Percentiles rank a stretch among this genome's conserved stretches.
Evolutionary conservation across 2,888 invertebrate species (phyloP).

Genomic region (Megalurothrips usitatus): DNA sequence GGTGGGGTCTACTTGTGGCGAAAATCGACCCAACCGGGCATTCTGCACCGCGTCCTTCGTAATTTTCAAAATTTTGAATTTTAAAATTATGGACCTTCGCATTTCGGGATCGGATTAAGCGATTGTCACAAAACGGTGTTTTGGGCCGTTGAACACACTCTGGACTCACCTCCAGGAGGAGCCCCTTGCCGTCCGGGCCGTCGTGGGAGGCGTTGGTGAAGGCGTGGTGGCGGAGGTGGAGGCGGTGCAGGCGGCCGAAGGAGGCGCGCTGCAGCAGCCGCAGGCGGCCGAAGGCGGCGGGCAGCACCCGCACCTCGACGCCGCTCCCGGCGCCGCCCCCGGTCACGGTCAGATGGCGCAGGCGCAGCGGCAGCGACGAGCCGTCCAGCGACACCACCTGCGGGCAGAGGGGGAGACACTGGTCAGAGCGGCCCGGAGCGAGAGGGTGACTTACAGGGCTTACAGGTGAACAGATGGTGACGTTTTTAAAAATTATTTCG

Average conservation of each 20-base stretch:
- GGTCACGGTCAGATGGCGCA: constrained; percentile 36
- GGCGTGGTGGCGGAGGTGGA: constrained; percentile 56
- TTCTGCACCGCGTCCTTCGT: too few species aligned
- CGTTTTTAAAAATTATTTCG: too few species aligned
- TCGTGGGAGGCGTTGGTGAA: constrained; percentile 55
- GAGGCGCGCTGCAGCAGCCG: constrained; percentile 49
- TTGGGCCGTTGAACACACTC: too few species aligned
- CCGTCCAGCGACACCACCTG: constrained; percentile 46
- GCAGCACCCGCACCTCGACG: constrained; percentile 52
- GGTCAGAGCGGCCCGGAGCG: not conserved
- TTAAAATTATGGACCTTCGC: too few species aligned
- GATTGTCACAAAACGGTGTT: too few species aligned
- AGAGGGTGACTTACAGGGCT: too few species aligned
- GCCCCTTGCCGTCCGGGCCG: constrained; percentile 48
- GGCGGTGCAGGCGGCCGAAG: constrained; percentile 50
- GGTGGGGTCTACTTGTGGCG: too few species aligned
- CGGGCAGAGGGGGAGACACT: not conserved
- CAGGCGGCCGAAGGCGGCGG: constrained; percentile 55
- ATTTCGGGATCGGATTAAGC: too few species aligned
- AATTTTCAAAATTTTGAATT: too few species aligned
- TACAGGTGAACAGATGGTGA: too few species aligned
- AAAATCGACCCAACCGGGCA: too few species aligned
- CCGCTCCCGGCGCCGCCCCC: constrained; percentile 53
- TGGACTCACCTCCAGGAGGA: constrained; percentile 53
- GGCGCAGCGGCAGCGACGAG: constrained; percentile 55